Evolutionary conservation across 1,140 invertebrate species (phyloP), one percentile per base, ranked within the genome.

Genomic region (Nephila pilipes): DNA sequence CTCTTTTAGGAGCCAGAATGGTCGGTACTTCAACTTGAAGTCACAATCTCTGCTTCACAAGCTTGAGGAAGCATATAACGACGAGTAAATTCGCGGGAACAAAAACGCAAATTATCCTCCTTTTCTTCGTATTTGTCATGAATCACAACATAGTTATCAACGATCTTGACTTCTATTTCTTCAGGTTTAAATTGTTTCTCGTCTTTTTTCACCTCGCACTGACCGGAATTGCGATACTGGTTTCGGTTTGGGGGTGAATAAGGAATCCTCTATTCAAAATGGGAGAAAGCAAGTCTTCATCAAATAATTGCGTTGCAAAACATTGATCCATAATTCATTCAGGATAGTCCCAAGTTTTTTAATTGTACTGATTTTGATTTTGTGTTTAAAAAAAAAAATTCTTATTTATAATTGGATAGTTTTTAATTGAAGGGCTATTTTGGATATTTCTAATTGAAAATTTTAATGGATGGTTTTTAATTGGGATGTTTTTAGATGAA

Each of bases 21-120:
- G 97, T 97, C 97, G 0, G 97, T 97, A 14, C 97, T 97, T 81
- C 98, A 95, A 10, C 96, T 96, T 1, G 97, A 98, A 57, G 96
- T 96, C 0, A 98, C 97, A 69, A 96, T 95, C 4, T 97, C 96
- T 0, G 96, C 94, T 93, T 97, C 96, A 46, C 97, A 96, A 89
- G 96, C 96, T 65, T 96, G 95, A 1, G 97, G 97, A 46, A 97
- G 94, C 25, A 96, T 95, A 92, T 97, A 97, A 58, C 97, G 96
- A 63, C 97, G 96, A 20, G 97, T 97, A 95, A 98, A 98, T 95
- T 98, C 97, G 6, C 97, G 96, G 0, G 97, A 97, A n/a, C 97
- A 96, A 94, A 96, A 98, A 3, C 97, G 97, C 94, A 97, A 97
- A 58, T 95, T 94, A 88, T 95, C 95, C 1, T 81, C 80, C 57